These are phyloP conservation scores for Ischnus inquisitorius DNA, from an alignment of 2,888 invertebrate genomes.

Conservation along the genomic window DNA sequence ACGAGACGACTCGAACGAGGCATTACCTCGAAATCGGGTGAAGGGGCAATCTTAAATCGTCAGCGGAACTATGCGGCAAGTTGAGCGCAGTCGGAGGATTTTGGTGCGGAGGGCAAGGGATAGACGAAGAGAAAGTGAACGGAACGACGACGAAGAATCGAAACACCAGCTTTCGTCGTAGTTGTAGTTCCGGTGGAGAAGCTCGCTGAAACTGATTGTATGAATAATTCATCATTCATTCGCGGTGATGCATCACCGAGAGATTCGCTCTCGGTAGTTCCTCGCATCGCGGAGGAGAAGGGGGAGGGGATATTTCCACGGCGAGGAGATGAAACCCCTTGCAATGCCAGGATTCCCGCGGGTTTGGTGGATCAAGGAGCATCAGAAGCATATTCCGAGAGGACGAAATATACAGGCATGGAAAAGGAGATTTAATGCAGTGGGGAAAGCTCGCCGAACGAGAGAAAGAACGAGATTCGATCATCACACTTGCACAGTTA, in stretches of 20 bases:
- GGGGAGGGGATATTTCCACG: neutral
- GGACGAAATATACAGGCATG: slow-evolving; percentile 45
- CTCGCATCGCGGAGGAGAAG: slow-evolving; percentile 8
- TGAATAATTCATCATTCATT: slow-evolving; percentile 70
- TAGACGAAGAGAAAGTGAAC: slow-evolving; percentile 34
- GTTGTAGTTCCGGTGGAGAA: slow-evolving; percentile 58
- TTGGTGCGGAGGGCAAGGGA: neutral
- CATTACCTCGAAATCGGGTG: slow-evolving; percentile 63
- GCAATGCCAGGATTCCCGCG: slow-evolving; percentile 31
- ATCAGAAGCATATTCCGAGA: slow-evolving; percentile 31
- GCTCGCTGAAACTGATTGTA: slow-evolving; percentile 68
- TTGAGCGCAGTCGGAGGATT: neutral
- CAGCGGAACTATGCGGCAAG: slow-evolving; percentile 31
- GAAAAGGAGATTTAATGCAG: slow-evolving; percentile 60
- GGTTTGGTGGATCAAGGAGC: slow-evolving; percentile 59
- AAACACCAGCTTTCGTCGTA: slow-evolving; percentile 30
- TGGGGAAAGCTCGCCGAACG: slow-evolving; percentile 29
- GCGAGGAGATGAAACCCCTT: slow-evolving; percentile 31
- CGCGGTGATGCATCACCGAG: slow-evolving; percentile 68
- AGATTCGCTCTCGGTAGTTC: slow-evolving; percentile 55
- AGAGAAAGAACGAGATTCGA: slow-evolving; percentile 18
- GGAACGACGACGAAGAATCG: slow-evolving; percentile 49
- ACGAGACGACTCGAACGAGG: slow-evolving; percentile 49
- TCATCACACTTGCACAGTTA: slow-evolving; percentile 19
- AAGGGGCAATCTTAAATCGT: slow-evolving; percentile 61